Conservation (phyloP, 35 echinoderm and acorn worm species). For the Acanthaster planci region DNA sequence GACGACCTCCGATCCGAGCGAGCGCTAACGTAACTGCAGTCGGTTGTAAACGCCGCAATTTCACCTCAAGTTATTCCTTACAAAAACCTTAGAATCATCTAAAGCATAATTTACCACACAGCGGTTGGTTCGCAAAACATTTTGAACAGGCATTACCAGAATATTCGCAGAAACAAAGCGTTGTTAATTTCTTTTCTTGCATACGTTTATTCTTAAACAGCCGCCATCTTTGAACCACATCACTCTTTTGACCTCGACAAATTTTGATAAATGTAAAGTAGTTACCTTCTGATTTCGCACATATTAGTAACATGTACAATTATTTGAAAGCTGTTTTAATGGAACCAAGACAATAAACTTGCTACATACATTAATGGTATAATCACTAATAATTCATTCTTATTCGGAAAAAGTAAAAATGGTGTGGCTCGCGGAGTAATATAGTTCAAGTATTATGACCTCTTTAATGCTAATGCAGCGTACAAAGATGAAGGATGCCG, state of each 20-base stretch:
- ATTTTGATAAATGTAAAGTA: conserved; percentile 15
- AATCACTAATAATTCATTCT: too few species aligned
- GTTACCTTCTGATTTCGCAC: background rate
- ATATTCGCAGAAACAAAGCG: conserved; percentile 27
- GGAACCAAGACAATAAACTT: too few species aligned
- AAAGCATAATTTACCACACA: background rate
- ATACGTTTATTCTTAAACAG: conserved; percentile 26
- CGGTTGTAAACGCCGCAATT: background rate
- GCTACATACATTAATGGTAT: too few species aligned
- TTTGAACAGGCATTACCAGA: conserved; percentile 21
- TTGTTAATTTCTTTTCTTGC: conserved; percentile 26
- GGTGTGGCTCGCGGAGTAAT: background rate
- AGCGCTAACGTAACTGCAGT: background rate
- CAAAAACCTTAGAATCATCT: background rate
- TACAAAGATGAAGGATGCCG: conserved; percentile 31
- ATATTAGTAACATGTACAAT: background rate
- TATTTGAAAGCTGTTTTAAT: background rate
- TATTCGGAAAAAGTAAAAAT: background rate
- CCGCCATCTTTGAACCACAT: conserved; percentile 30
- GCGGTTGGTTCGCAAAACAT: conserved; percentile 8
- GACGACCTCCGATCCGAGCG: background rate
- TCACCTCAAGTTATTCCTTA: background rate
- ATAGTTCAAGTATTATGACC: conserved; percentile 15
- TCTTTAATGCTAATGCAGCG: conserved; percentile 19
- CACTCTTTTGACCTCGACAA: conserved; percentile 25